These are phyloP conservation scores for Cercopithecus mona DNA, from an alignment of 2,113 vertebrate species.

Conservation along the genomic window DNA sequence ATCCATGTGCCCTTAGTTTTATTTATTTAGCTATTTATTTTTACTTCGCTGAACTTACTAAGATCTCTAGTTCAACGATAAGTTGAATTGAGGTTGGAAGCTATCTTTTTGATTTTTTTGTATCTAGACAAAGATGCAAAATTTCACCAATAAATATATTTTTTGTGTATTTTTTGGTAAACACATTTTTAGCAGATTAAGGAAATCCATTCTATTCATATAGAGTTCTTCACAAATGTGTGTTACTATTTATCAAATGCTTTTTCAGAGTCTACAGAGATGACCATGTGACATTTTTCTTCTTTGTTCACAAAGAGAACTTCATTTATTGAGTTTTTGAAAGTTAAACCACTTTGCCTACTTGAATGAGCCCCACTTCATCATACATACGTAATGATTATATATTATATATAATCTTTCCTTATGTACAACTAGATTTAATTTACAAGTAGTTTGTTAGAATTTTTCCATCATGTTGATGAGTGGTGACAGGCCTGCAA, in stretches of 20 bases:
- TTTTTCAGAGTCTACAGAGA: background rate
- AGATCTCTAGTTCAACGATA: background rate
- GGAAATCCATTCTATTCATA: background rate
- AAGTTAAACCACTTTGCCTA: background rate
- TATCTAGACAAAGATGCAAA: background rate
- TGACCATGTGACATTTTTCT: background rate
- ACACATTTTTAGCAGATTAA: background rate
- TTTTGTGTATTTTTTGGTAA: background rate
- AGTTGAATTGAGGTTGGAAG: background rate
- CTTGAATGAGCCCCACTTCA: background rate
- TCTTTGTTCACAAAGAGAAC: background rate
- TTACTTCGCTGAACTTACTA: background rate
- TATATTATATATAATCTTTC: background rate
- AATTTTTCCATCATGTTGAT: background rate
- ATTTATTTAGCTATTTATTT: background rate
- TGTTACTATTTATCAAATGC: background rate
- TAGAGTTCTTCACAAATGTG: background rate
- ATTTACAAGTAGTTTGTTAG: background rate
- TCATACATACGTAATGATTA: too few species aligned
- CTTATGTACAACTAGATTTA: background rate
- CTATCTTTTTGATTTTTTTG: background rate
- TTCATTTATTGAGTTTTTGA: background rate
- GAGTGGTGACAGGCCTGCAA: background rate
- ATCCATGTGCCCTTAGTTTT: background rate
- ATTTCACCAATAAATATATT: background rate